Evolutionary conservation across 1,140 invertebrate genomes (phyloP).

Genomic region (Helicoverpa armigera): DNA sequence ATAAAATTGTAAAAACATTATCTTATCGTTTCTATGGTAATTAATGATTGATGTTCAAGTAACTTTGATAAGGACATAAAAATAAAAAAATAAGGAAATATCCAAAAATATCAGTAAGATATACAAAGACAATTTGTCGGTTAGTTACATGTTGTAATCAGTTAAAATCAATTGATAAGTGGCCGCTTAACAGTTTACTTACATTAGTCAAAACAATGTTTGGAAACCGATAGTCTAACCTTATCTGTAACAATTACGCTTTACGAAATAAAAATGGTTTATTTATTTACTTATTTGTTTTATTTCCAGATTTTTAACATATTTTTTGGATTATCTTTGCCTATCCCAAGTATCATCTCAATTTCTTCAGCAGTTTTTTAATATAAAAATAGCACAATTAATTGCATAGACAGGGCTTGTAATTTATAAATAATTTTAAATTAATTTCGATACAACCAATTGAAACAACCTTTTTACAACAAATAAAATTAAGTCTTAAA

Average conservation of each 20-base stretch:
- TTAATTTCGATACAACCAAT: too few species aligned
- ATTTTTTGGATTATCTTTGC: neutral
- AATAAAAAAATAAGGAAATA: too few species aligned
- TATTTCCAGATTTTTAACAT: neutral
- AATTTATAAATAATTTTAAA: too few species aligned
- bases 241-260: neutral
- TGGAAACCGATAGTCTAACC: neutral
- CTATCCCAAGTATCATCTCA: neutral
- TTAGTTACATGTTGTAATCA: neutral
- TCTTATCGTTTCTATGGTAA: too few species aligned
- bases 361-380: too few species aligned
- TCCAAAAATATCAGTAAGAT: neutral
- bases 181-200: neutral
- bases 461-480: neutral
- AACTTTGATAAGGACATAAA: too few species aligned
- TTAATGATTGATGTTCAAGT: too few species aligned
- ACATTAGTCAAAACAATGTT: neutral
- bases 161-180: neutral
- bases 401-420: too few species aligned
- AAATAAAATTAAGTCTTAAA: neutral
- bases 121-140: neutral
- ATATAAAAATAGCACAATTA: too few species aligned
- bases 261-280: slow-evolving; percentile 13
- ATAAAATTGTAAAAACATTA: too few species aligned
- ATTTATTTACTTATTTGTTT: slow-evolving; percentile 31